Conservation (phyloP, 2,113 vertebrate species). For the Percina caprodes region DNA sequence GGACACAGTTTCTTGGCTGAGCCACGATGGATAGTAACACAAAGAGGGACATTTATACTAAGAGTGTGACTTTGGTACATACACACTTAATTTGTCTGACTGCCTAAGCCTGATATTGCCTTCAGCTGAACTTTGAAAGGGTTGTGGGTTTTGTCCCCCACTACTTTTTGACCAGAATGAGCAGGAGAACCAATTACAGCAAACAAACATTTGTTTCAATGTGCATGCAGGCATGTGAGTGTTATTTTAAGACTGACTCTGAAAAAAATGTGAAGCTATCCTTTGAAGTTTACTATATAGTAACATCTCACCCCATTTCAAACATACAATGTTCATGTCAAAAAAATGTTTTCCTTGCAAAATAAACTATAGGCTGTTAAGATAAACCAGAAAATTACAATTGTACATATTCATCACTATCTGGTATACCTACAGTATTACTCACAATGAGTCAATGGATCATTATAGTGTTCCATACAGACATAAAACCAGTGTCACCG, state of each 20-base stretch:
- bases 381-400: neutral
- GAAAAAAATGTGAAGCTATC: neutral
- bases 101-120: no score
- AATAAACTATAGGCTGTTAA: neutral
- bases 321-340: neutral
- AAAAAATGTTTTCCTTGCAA: neutral
- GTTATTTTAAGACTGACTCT: neutral
- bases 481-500: slow-evolving; percentile 31
- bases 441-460: neutral
- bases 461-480: slow-evolving; percentile 15
- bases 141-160: neutral
- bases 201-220: neutral
- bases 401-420: neutral
- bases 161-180: neutral
- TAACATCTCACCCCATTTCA: neutral
- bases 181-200: neutral
- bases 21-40: neutral
- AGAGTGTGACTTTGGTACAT: neutral
- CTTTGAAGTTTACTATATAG: neutral
- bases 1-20: neutral
- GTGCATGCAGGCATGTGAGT: no score
- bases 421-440: neutral
- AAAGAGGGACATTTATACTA: neutral
- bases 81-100: neutral
- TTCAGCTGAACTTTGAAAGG: no score